Evolutionary conservation across 1,140 invertebrate genomes (phyloP), one percentile per base, ranked within the genome.

Genomic region (Centruroides sculpturatus): DNA sequence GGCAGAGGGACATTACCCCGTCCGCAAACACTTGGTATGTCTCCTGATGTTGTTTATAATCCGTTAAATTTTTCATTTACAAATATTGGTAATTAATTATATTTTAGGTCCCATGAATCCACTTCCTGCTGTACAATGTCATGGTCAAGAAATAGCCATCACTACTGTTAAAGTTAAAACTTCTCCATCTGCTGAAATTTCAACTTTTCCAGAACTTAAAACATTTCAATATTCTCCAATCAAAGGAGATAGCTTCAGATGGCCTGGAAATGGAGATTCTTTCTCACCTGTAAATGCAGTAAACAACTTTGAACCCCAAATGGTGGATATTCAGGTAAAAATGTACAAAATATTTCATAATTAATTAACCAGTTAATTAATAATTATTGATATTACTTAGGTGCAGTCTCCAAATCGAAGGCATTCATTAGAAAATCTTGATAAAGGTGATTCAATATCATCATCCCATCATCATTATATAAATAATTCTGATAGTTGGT

Each of bases 61-160:
- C 23, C 2, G 23, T 23, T 23, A 23, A 23, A 23, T 23, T 23
- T 23, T 23, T 23, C 23, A 23, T 23, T 23, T 23, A 23, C 23
- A 23, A 23, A 23, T 41, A 41, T 41, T 41, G 3, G 3, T 41
- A 41, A 41, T 41, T 41, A 5, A 8, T 5, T 6, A 41, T 41
- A 6, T 41, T 8, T 8, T 8, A 41, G 41, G 41, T 41, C 8
- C 41, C 8, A 8, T 41, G 8, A 41, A 41, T 41, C 41, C 41
- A 41, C 5, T 41, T 41, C 8, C 41, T 41, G 8, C 41, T 41
- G 5, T 41, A 8, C 41, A 55, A n/a, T 63, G 59, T 41, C 62
- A 60, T 35, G 60, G 60, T 46, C 65, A 66, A 57, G 62, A 64
- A 59, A 57, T 66, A 12, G 60, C 65, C 10, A 66, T 66, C 47